Conservation (phyloP, 1,140 invertebrate genomes). For the Lamellibrachia luymesi region DNA sequence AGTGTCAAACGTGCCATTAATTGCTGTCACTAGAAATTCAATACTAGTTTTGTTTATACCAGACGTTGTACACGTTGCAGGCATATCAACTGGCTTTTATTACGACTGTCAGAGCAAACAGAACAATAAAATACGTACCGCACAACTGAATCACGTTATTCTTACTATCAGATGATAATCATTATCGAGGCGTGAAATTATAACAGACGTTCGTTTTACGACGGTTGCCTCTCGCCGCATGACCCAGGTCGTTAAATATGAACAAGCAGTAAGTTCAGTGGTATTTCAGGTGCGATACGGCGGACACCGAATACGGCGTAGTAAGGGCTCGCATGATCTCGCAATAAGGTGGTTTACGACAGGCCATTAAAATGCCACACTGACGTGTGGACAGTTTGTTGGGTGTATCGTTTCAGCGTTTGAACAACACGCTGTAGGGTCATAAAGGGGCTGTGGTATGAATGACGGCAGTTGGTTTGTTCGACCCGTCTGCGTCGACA, state of each 20-base stretch:
- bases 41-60: not conserved
- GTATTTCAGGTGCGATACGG: not conserved
- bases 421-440: not conserved
- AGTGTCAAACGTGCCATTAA: not conserved
- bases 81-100: not conserved
- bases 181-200: not conserved
- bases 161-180: not conserved
- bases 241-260: not conserved
- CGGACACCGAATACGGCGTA: not conserved
- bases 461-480: not conserved
- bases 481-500: not conserved
- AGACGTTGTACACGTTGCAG: not conserved
- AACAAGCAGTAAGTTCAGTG: not conserved
- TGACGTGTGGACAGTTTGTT: not conserved
- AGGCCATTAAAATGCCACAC: not conserved
- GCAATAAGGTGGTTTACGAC: not conserved
- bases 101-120: not conserved
- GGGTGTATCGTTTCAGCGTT: not conserved
- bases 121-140: not conserved
- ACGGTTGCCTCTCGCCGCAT: not conserved
- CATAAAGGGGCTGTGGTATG: not conserved
- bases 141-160: not conserved
- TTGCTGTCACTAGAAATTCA: not conserved
- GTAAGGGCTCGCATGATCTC: not conserved
- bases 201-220: not conserved